These are phyloP conservation scores for Oceanites oceanicus DNA, from an alignment of 2,113 vertebrate genomes.

Conservation along the genomic window DNA sequence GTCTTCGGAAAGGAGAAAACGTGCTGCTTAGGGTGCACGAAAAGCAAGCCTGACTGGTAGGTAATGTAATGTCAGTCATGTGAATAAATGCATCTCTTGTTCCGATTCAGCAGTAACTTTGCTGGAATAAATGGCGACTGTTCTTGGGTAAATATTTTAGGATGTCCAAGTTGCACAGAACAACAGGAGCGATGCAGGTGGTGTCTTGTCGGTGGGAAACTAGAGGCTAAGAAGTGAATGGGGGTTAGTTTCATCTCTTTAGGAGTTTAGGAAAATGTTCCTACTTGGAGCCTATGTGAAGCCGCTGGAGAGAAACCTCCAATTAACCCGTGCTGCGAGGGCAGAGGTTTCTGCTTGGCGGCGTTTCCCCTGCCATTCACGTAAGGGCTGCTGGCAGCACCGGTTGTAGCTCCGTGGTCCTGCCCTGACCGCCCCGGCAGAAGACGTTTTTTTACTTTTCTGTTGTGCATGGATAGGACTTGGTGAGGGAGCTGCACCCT, in stretches of 20 bases:
- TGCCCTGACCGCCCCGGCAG: not conserved
- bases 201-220: not conserved
- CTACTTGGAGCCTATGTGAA: not conserved
- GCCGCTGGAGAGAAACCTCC: not conserved
- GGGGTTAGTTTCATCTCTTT: not conserved
- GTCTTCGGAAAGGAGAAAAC: not conserved
- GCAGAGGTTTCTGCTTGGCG: not conserved
- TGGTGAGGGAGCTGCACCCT: not conserved
- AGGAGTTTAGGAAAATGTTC: not conserved
- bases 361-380: accelerated
- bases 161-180: not conserved
- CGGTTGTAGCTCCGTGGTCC: not conserved
- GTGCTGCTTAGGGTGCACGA: not conserved
- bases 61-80: not conserved
- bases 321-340: not conserved
- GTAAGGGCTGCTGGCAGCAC: not conserved
- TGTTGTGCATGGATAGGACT: not conserved
- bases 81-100: not conserved
- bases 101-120: not conserved
- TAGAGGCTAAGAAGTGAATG: accelerated
- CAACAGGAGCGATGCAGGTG: not conserved
- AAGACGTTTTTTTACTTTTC: accelerated
- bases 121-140: not conserved
- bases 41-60: not conserved
- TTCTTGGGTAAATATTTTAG: not conserved